A percentile compares a stretch with the other conserved stretches of the same genome.
These are phyloP conservation scores for Terebella lapidaria DNA, from an alignment of 2,888 invertebrate genomes.

Conservation along the genomic window DNA sequence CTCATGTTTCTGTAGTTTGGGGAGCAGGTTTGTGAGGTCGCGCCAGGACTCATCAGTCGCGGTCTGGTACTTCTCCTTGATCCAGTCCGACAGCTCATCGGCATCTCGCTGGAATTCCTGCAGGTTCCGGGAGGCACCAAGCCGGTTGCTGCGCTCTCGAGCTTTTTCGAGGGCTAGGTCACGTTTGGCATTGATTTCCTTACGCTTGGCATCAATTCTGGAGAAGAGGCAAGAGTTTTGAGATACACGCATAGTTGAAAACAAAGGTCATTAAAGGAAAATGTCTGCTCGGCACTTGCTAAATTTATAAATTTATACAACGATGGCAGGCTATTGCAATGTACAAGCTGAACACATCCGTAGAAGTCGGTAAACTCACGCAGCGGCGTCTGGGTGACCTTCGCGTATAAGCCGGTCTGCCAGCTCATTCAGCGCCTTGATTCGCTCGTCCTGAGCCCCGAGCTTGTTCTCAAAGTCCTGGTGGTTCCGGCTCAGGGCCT, in stretches of 20 bases:
- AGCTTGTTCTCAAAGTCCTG: slow-evolving; percentile 88
- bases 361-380: slow-evolving; percentile 63
- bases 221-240: too few relatives aligned
- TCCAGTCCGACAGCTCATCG: slow-evolving; percentile 80
- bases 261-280: too few relatives aligned
- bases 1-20: slow-evolving; percentile 55
- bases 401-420: slow-evolving; percentile 75
- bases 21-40: slow-evolving; percentile 71
- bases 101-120: slow-evolving; percentile 90
- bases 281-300: too few relatives aligned
- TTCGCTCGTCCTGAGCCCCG: slow-evolving; percentile 85
- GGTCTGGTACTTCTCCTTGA: slow-evolving; percentile 83
- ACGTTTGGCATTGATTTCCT: slow-evolving; percentile 71
- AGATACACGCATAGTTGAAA: too few relatives aligned
- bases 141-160: slow-evolving; percentile 67
- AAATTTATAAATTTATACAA: too few relatives aligned
- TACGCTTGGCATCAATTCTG: slow-evolving; percentile 61
- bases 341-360: too few relatives aligned
- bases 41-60: slow-evolving; percentile 90
- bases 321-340: too few relatives aligned
- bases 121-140: slow-evolving; percentile 80
- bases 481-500: slow-evolving; percentile 86
- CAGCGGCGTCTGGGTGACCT: slow-evolving; percentile 69
- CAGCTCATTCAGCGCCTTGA: slow-evolving; percentile 75
- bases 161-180: slow-evolving; percentile 66